phyloP scores from a whole-genome alignment of 92 coral and sea anemone species.

The Porites cylindrica region DNA sequence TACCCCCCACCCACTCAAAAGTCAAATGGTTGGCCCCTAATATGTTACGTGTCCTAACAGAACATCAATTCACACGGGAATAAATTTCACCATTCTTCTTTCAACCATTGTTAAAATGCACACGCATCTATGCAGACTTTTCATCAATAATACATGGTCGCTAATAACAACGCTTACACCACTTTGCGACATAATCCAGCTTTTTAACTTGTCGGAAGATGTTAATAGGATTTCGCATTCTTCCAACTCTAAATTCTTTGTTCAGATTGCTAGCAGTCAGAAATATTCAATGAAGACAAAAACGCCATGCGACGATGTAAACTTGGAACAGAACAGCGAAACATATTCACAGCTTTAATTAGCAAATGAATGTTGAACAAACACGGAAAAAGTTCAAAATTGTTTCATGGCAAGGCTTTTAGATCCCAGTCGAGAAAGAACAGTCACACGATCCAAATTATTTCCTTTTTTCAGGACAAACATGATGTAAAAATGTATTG shows the following conservation, averaged over 20 bases:
- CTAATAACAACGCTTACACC: neutral
- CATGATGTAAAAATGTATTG: too few species aligned
- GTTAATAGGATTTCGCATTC: neutral
- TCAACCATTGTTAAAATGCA: too few species aligned
- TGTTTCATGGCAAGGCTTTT: neutral
- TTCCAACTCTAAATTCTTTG: neutral
- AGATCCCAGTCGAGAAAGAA: conserved; percentile 5
- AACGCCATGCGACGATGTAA: neutral
- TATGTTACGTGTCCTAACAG: too few species aligned
- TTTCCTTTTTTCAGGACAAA: neutral
- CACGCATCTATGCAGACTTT: neutral
- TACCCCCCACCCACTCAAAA: too few species aligned
- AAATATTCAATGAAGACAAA: conserved; percentile 12
- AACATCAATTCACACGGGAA: too few species aligned
- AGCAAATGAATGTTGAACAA: conserved; percentile 25
- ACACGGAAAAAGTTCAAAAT: neutral
- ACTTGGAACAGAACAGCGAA: neutral
- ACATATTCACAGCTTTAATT: conserved; percentile 2
- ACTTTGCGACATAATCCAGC: neutral
- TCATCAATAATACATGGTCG: neutral
- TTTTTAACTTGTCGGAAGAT: neutral
- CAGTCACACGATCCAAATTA: neutral
- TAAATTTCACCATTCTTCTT: neutral
- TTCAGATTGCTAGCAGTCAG: neutral
- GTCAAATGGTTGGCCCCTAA: too few species aligned